Conservation (phyloP, 2,797 vertebrate species). For the Vespertilio murinus region DNA sequence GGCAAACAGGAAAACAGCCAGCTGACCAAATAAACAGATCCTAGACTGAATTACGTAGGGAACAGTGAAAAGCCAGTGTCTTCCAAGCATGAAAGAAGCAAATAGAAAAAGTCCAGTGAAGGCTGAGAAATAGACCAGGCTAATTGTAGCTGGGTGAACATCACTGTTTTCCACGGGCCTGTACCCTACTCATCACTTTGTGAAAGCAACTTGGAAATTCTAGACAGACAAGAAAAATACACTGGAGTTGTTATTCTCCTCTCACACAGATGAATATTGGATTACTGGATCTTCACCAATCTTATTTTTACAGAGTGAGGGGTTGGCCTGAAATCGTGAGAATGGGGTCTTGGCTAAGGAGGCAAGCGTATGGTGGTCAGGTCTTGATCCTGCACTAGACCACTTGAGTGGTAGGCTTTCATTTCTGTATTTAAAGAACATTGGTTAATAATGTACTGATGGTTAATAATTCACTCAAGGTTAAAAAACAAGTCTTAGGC, state of each 20-base stretch:
- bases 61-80: background rate
- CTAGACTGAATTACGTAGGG: background rate
- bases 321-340: background rate
- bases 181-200: background rate
- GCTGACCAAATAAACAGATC: conserved; percentile 62
- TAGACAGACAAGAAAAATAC: background rate
- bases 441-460: background rate
- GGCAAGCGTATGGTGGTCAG: background rate
- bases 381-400: background rate
- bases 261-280: background rate
- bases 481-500: background rate
- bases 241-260: background rate
- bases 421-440: background rate
- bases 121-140: background rate
- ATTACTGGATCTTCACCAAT: background rate
- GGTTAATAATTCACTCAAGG: background rate
- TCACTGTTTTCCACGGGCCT: background rate
- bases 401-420: background rate
- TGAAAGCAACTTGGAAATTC: conserved; percentile 49
- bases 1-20: conserved; percentile 60
- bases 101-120: conserved; percentile 22
- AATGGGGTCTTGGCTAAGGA: background rate
- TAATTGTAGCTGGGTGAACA: background rate
- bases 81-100: conserved; percentile 31
- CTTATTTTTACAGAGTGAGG: background rate